Evolutionary conservation across 37 sponge, comb jelly and placozoan species (phyloP), one percentile per base, ranked within the genome.

Genomic region (Chondrosia reniformis): DNA sequence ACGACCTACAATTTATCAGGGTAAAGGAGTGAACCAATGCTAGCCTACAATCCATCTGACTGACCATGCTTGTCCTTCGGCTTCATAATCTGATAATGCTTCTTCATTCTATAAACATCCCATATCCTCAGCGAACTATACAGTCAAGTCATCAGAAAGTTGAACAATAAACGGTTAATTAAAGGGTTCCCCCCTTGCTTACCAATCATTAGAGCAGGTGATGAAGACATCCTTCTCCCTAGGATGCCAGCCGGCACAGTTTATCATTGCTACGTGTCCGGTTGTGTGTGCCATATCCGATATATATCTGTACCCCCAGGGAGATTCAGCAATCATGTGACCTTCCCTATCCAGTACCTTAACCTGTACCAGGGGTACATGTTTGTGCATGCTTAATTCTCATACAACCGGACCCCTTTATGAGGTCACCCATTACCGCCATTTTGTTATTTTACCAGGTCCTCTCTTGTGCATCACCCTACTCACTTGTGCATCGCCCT

Each of bases 261-360:
- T 84, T 41, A 98, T 31, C 77, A 87, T 84, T 34, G 95, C 87
- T 21, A 95, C 79, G 59, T 98, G 99, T 19, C 95, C 97, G 80
- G 88, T 87, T n/a, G 98, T 97, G 63, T 84, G 84, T 15, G 85
- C 73, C 98, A 97, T 97, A 77, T 97, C 93, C 24, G 77, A 30
- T 22, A 92, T 82, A 77, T 97, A 97, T 71, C 87, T 92, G 84
- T 94, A 92, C 37, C 98, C 98, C 59, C 95, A 92, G 33, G 86
- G 87, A 56, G 90, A 92, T 74, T 93, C 86, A 74, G 87, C 76
- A 32, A 86, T 59, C 25, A 79, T 55, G 56, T 80, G 72, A 8
- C 96, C 95, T 90, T 95, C 94, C 75, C 95, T 74, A 49, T 95
- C 96, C 52, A 95, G 46, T 36, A 95, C 96, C 65, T 91, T 90